Evolutionary conservation across 64 coral and sea anemone genomes (phyloP).

Genomic region (Montipora capricornis): DNA sequence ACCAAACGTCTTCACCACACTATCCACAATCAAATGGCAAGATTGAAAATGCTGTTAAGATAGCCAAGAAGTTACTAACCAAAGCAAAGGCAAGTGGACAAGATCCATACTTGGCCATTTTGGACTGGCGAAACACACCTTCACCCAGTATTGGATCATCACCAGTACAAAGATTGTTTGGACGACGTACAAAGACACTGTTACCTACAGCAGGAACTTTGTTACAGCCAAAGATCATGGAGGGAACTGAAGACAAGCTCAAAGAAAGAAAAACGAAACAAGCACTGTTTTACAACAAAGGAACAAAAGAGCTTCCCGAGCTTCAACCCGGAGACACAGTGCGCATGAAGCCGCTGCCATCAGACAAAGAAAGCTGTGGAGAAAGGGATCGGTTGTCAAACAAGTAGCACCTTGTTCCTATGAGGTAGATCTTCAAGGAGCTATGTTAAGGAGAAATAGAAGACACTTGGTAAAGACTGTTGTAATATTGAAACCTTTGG

Average conservation of each 20-base stretch:
- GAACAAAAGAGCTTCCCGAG: background rate
- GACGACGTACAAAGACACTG: background rate
- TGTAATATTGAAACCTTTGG: too few relatives aligned
- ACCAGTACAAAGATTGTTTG: conserved; percentile 32
- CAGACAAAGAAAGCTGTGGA: background rate
- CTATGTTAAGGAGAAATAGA: background rate
- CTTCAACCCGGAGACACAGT: background rate
- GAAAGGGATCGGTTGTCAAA: background rate
- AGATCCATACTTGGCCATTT: conserved; percentile 49
- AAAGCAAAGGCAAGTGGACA: conserved; percentile 40
- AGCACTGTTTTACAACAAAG: background rate
- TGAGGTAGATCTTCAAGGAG: conserved; percentile 19
- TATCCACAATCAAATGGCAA: conserved; percentile 63
- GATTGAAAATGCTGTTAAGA: conserved; percentile 40
- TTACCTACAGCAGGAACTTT: background rate
- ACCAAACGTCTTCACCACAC: conserved; percentile 7
- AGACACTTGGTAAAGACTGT: background rate
- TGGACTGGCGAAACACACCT: background rate
- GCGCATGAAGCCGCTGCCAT: background rate
- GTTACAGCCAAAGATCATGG: background rate
- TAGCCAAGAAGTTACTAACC: conserved; percentile 38
- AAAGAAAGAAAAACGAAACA: conserved; percentile 11
- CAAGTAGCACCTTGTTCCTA: background rate
- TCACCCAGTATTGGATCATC: background rate
- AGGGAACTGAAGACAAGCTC: background rate